Conservation (phyloP, 2,888 invertebrate species). For the Conistra vaccinii region DNA sequence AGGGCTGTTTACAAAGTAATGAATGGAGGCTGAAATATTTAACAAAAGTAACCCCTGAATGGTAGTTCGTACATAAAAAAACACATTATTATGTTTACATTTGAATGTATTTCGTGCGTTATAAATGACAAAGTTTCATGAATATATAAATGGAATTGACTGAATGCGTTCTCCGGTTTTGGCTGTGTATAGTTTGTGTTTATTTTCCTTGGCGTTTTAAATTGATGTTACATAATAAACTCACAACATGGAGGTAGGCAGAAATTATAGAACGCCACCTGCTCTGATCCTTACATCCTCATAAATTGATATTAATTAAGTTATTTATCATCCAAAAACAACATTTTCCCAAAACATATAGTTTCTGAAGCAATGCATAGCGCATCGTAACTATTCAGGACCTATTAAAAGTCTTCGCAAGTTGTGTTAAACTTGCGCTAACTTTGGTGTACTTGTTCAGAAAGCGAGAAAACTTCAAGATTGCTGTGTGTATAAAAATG, state of each 20-base stretch:
- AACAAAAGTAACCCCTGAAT: constrained; percentile 25
- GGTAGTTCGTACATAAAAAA: constrained; percentile 36
- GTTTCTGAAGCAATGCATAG: constrained; percentile 29
- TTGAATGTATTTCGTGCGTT: constrained; percentile 33
- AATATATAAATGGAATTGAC: constrained; percentile 21
- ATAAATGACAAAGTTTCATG: constrained; percentile 28
- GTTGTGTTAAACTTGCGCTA: constrained; percentile 44
- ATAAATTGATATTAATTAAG: too few species aligned
- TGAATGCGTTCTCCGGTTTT: not conserved
- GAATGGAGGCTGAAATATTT: constrained; percentile 20
- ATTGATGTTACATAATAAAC: not conserved
- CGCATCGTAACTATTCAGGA: constrained; percentile 37
- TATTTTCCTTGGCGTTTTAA: not conserved
- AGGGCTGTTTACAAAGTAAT: constrained; percentile 23
- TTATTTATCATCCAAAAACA: not conserved
- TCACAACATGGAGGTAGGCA: not conserved
- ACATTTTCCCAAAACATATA: constrained; percentile 10
- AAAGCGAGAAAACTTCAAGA: constrained; percentile 46
- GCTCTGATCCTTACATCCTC: not conserved
- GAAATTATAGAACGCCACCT: too few species aligned
- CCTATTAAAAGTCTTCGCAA: constrained; percentile 42
- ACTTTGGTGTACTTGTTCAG: constrained; percentile 67
- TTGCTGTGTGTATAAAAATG: constrained; percentile 22
- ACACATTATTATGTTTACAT: constrained; percentile 22
- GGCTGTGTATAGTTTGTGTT: not conserved